Base-by-base conservation (phyloP, 2,113 vertebrate species). In the Sphyrna mokarran region DNA sequence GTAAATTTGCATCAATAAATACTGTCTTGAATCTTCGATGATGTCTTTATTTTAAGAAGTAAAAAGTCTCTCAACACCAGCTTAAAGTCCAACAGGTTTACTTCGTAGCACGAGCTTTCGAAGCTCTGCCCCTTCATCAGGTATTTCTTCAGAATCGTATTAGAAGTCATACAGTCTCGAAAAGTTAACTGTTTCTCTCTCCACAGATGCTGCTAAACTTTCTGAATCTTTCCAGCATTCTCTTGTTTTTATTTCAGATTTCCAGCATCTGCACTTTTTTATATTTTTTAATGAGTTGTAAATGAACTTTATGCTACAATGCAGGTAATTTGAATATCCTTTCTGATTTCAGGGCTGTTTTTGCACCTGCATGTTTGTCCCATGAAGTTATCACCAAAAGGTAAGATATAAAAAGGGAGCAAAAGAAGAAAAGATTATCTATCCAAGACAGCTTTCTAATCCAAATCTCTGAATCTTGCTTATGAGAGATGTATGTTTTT, bases 351-450 rank as follows among this genome's bases (percentile, higher is more conserved):
- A 99, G 99, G 13, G 99, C 99, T 7, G 98, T 99, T 97, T 99
- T 99, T 96, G 99, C 99, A 96, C 99, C 99, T 0, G 98, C 99
- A 63, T 99, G 99, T 96, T 97, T 99, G 66, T 99, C 99, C 22
- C 99, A 99, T 20, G 99, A 99, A 97, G 98, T 99, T 96, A 99
- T 99, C 96, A 99, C 98, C 83, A 98, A 98, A 97, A 99, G 98
- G 99, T 99, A 97, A 98, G 98, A 98, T 95, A 10, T 95, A 29
- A 29, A 72, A 14, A 43, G 23, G 26, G 40, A 26, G 5, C 48
- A 33, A 63, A 83, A 58, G 3, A 16, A 68, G 61, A 66, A 83
- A 20, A 40, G 37, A 11, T 83, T 22, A 16, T 66, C 22, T 18
- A 91, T 37, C 33, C 16, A 22, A 37, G 9, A 16, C 33, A 22